phyloP scores from a whole-genome alignment of 2,888 invertebrate species.

The Limenitis camilla region DNA sequence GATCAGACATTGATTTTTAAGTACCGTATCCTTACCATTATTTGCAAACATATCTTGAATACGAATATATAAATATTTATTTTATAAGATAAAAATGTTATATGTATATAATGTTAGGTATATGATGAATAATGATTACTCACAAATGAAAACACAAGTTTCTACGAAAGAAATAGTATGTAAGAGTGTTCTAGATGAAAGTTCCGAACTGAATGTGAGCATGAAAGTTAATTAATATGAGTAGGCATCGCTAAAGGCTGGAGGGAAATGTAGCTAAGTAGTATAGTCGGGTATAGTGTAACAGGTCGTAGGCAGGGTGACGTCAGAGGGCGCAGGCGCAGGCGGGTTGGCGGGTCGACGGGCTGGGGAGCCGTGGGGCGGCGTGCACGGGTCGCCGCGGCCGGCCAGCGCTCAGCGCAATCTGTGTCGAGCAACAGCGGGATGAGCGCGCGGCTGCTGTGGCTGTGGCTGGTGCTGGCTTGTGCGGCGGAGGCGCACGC shows the following conservation, averaged over 20 bases:
- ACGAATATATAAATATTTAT: too few species aligned
- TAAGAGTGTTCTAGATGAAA: neutral
- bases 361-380: neutral
- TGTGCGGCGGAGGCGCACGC: constrained; percentile 42
- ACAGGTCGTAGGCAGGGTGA: constrained; percentile 14
- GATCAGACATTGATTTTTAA: too few species aligned
- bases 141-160: too few species aligned
- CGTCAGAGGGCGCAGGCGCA: constrained; percentile 10
- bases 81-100: too few species aligned
- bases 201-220: neutral
- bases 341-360: constrained; percentile 1
- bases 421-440: constrained; percentile 47
- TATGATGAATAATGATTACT: too few species aligned
- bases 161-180: too few species aligned
- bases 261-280: constrained; percentile 7
- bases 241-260: too few species aligned
- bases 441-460: constrained; percentile 58
- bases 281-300: constrained; percentile 7
- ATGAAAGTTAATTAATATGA: neutral
- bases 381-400: too few species aligned
- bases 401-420: constrained; percentile 24
- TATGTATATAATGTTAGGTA: too few species aligned
- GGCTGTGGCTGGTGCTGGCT: constrained; percentile 41
- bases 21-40: too few species aligned
- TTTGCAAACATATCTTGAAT: too few species aligned